A percentile compares a stretch with the other conserved stretches of the same genome.
Conservation (phyloP, 2,797 vertebrate genomes). For the Sorex maritimensis region DNA sequence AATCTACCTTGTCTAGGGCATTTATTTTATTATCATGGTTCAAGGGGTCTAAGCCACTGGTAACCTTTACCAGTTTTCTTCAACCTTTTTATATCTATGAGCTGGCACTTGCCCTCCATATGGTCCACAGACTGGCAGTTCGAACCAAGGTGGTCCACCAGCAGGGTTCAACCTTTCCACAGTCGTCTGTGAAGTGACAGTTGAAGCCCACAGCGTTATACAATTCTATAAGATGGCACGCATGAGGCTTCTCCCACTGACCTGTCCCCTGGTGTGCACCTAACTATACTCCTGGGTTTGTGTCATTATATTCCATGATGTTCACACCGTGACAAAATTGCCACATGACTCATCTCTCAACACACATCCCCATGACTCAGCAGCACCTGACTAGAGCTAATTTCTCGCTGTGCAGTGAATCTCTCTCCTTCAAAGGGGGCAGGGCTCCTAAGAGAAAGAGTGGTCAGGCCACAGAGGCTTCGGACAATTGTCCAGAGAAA, state of each 20-base stretch:
- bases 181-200: too few species aligned
- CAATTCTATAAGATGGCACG: too few species aligned
- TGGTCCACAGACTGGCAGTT: too few species aligned
- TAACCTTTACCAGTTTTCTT: background rate
- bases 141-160: too few species aligned
- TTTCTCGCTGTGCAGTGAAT: slow-evolving; percentile 19
- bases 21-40: too few species aligned
- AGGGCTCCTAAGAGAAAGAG: background rate
- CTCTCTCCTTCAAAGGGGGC: background rate
- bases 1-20: too few species aligned
- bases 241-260: background rate
- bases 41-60: too few species aligned
- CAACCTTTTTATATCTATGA: too few species aligned
- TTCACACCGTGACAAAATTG: background rate
- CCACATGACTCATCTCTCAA: background rate
- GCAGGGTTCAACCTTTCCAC: too few species aligned
- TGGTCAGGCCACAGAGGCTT: too few species aligned
- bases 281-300: background rate
- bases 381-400: background rate
- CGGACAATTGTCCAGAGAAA: background rate
- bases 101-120: too few species aligned
- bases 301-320: background rate
- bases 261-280: background rate
- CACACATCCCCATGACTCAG: background rate
- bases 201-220: too few species aligned